phyloP scores from a whole-genome alignment of 2,113 vertebrate species.

The Osmerus eperlanus region DNA sequence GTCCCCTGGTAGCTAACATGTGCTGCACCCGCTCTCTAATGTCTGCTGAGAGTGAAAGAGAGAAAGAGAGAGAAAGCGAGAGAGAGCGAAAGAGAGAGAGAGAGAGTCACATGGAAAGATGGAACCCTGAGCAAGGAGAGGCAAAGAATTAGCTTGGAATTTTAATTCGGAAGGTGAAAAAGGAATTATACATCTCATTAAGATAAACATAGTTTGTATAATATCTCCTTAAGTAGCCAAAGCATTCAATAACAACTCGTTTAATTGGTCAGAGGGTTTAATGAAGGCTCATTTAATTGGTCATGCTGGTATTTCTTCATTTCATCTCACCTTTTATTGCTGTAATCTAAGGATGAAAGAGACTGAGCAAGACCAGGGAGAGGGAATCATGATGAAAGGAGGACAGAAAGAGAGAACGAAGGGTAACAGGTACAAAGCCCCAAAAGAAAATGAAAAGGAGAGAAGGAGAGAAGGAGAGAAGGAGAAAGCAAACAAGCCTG shows the following conservation, averaged over 20 bases:
- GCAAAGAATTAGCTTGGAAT: slow-evolving; percentile 5
- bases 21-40: slow-evolving; percentile 42
- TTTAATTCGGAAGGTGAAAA: slow-evolving; percentile 18
- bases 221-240: neutral
- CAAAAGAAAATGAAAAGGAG: neutral
- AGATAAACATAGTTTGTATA: slow-evolving; percentile 37
- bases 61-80: neutral
- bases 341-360: slow-evolving; percentile 17
- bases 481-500: neutral
- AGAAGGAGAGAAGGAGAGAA: neutral
- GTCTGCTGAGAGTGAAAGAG: slow-evolving; percentile 7
- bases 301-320: slow-evolving; percentile 23
- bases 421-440: neutral
- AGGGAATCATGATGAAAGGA: neutral
- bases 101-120: neutral
- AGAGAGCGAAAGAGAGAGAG: slow-evolving; percentile 13
- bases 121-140: neutral
- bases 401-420: neutral
- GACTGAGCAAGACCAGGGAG: slow-evolving; percentile 5
- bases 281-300: slow-evolving; percentile 37
- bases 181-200: slow-evolving; percentile 33
- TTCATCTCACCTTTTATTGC: slow-evolving; percentile 8
- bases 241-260: slow-evolving; percentile 30
- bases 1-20: slow-evolving; percentile 23
- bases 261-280: slow-evolving; percentile 36